phyloP scores from a whole-genome alignment of 2,113 vertebrate species.

The Myotis davidii region DNA sequence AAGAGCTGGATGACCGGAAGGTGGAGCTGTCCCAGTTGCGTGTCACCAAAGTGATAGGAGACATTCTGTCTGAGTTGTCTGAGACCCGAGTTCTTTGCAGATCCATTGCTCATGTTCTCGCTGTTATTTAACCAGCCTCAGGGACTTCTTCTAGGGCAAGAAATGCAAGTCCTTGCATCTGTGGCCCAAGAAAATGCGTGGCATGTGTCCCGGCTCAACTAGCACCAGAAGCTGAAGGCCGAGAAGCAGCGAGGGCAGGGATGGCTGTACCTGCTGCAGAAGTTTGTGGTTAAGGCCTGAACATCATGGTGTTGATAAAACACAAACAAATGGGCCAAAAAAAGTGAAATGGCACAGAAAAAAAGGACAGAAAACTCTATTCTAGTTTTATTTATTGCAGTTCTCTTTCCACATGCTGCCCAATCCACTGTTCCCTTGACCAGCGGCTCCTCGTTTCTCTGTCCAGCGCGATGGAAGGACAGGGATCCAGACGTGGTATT shows the following conservation, averaged over 20 bases:
- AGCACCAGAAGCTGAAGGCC: conserved; percentile 92
- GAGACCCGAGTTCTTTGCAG: conserved; percentile 95
- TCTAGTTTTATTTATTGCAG: neutral
- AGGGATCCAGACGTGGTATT: neutral
- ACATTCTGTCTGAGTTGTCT: conserved; percentile 92
- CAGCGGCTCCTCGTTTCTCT: neutral
- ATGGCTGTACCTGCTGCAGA: conserved; percentile 90
- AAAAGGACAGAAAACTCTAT: neutral
- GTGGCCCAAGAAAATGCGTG: conserved; percentile 95
- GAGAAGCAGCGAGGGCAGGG: conserved; percentile 93
- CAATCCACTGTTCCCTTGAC: neutral
- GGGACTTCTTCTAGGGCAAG: conserved; percentile 97
- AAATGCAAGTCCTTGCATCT: conserved; percentile 96
- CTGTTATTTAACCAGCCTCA: conserved; percentile 96
- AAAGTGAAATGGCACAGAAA: neutral
- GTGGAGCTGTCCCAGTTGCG: conserved; percentile 92
- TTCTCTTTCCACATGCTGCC: neutral
- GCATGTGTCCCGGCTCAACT: conserved; percentile 91
- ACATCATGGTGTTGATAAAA: conserved; percentile 78
- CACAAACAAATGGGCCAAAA: neutral
- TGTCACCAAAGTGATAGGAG: conserved; percentile 93
- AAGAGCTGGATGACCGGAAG: conserved; percentile 93
- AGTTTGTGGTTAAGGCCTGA: conserved; percentile 94
- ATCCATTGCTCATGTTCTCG: conserved; percentile 93
- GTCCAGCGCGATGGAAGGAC: neutral